Evolutionary conservation across 2,888 invertebrate genomes (phyloP).

Genomic region (Ochropacha duplaris): DNA sequence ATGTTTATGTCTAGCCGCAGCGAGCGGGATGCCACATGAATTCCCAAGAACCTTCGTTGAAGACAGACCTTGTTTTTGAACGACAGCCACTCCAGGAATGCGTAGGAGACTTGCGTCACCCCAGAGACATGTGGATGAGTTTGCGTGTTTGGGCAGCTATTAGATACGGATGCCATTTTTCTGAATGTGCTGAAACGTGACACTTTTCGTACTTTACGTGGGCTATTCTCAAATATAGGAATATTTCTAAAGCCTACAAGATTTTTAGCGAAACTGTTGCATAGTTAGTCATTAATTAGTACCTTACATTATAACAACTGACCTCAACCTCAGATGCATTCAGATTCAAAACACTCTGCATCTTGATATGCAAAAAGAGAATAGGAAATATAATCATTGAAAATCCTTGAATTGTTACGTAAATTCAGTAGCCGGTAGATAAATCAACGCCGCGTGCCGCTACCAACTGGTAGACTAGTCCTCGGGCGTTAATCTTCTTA

Average conservation of each 20-base stretch:
- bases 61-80: constrained; percentile 28
- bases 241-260: background rate
- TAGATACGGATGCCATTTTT: constrained; percentile 19
- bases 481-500: constrained; percentile 42
- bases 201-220: constrained; percentile 22
- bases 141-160: constrained; percentile 31
- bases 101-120: constrained; percentile 35
- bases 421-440: constrained; percentile 37
- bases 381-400: background rate
- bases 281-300: background rate
- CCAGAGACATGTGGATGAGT: constrained; percentile 18
- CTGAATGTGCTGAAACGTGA: constrained; percentile 22
- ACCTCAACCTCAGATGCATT: background rate
- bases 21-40: constrained; percentile 33
- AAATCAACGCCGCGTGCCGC: constrained; percentile 29
- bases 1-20: constrained; percentile 29
- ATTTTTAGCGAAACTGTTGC: background rate
- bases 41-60: constrained; percentile 27
- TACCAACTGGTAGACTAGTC: constrained; percentile 22
- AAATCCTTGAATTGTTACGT: constrained; percentile 19
- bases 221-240: constrained; percentile 3
- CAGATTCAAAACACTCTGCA: background rate
- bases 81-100: constrained; percentile 35
- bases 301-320: background rate
- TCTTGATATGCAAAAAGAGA: background rate